A percentile compares a stretch with the other conserved stretches of the same genome.
Evolutionary conservation across 2,888 invertebrate genomes (phyloP).

Genomic region (Acrocera orbiculus): DNA sequence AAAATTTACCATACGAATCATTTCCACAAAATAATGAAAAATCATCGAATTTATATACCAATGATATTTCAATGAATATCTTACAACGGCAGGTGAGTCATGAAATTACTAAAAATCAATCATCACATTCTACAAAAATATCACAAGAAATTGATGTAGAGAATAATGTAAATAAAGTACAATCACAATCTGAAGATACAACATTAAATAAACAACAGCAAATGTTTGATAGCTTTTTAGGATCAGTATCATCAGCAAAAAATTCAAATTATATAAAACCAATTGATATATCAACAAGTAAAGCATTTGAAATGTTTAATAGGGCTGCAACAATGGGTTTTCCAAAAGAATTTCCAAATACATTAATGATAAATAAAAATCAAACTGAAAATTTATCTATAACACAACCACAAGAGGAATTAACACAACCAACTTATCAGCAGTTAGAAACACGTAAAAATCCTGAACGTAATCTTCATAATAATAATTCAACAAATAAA

Average conservation of each 20-base stretch:
- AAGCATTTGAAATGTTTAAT: slow-evolving; percentile 31
- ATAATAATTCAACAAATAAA: too few species aligned
- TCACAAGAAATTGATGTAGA: too few species aligned
- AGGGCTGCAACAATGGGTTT: slow-evolving; percentile 29
- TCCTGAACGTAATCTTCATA: slow-evolving; percentile 4
- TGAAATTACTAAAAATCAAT: too few species aligned
- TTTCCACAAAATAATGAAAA: too few species aligned
- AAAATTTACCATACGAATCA: too few species aligned
- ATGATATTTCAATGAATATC: too few species aligned
- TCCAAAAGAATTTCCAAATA: slow-evolving; percentile 23
- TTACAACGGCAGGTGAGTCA: too few species aligned
- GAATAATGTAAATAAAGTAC: slow-evolving; percentile 7
- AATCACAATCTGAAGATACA: slow-evolving; percentile 5
- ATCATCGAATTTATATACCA: too few species aligned
- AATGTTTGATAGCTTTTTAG: slow-evolving; percentile 29
- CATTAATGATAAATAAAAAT: slow-evolving; percentile 3
- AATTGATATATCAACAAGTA: slow-evolving; percentile 24
- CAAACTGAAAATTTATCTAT: too few species aligned
- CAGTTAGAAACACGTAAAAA: slow-evolving; percentile 8
- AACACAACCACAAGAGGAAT: slow-evolving; percentile 15
- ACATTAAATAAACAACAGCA: slow-evolving; percentile 10
- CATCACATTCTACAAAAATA: too few species aligned
- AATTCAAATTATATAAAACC: slow-evolving; percentile 21
- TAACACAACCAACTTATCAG: slow-evolving; percentile 1
- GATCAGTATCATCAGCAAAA: slow-evolving; percentile 24